Conservation (phyloP, 2,888 invertebrate genomes). For the Teleogryllus oceanicus region DNA sequence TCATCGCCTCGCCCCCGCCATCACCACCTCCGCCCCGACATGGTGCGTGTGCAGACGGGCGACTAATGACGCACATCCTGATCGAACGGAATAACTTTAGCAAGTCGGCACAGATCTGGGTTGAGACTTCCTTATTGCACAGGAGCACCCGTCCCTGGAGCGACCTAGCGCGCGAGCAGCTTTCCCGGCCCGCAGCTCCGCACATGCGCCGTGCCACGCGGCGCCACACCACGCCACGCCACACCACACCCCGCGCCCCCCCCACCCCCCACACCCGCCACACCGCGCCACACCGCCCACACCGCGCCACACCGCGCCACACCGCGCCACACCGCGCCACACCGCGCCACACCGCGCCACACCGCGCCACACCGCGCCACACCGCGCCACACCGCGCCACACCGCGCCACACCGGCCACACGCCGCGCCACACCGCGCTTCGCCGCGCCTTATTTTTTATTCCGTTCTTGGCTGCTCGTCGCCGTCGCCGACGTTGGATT, state of each 20-base stretch:
- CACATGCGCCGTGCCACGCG: neutral
- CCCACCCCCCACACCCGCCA: neutral
- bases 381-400: neutral
- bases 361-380: neutral
- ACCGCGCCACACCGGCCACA: neutral
- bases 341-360: neutral
- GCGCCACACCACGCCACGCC: neutral
- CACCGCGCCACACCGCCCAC: neutral
- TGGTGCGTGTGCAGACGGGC: neutral
- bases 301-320: neutral
- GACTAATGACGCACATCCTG: constrained; percentile 5
- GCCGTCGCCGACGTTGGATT: too few species aligned
- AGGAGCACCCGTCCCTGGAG: neutral
- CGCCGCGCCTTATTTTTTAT: too few species aligned
- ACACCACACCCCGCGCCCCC: too few species aligned
- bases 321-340: neutral
- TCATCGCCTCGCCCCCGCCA: neutral
- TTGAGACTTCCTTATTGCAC: neutral
- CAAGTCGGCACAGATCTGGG: neutral
- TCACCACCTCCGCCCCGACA: neutral
- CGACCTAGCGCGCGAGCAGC: neutral
- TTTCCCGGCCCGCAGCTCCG: neutral
- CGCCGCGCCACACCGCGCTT: neutral
- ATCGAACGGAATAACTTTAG: neutral
- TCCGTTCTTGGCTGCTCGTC: too few species aligned